Conservation (phyloP, 2,113 vertebrate genomes). For the Xiphias gladius region DNA sequence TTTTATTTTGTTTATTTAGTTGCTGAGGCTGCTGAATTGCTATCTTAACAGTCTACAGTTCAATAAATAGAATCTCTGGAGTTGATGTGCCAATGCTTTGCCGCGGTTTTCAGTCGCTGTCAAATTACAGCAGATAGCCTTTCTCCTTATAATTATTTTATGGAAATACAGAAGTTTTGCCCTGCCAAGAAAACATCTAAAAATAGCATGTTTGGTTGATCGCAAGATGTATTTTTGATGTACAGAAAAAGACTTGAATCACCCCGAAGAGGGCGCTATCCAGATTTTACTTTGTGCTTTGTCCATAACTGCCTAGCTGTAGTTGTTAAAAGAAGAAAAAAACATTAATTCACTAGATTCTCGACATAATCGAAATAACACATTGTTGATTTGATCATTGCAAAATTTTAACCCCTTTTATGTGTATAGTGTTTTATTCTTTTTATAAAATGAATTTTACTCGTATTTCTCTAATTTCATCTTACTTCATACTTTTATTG, state of each 20-base stretch:
- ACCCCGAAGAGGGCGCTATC: not conserved
- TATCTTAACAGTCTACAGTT: not conserved
- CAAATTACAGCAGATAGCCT: not conserved
- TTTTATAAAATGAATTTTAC: conserved; percentile 19
- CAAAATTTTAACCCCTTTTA: not conserved
- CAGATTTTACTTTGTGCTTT: not conserved
- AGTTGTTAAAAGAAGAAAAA: not conserved
- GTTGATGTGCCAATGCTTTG: not conserved
- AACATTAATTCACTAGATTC: not conserved
- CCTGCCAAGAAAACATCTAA: not conserved
- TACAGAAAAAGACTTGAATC: not conserved
- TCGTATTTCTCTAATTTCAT: conserved; percentile 15
- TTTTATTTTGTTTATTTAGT: not conserved
- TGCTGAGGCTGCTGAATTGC: not conserved
- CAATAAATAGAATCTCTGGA: not conserved
- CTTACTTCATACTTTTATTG: not conserved
- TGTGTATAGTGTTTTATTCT: not conserved
- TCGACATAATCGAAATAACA: not conserved
- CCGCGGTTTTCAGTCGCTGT: not conserved
- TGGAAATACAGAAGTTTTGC: not conserved
- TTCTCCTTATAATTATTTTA: not conserved
- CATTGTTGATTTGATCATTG: not conserved
- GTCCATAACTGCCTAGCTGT: no score
- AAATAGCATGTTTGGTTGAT: conserved; percentile 1
- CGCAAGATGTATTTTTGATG: not conserved